Evolutionary conservation across 2,113 vertebrate species (phyloP), one percentile per base, ranked within the genome.

Genomic region (Myotis davidii): DNA sequence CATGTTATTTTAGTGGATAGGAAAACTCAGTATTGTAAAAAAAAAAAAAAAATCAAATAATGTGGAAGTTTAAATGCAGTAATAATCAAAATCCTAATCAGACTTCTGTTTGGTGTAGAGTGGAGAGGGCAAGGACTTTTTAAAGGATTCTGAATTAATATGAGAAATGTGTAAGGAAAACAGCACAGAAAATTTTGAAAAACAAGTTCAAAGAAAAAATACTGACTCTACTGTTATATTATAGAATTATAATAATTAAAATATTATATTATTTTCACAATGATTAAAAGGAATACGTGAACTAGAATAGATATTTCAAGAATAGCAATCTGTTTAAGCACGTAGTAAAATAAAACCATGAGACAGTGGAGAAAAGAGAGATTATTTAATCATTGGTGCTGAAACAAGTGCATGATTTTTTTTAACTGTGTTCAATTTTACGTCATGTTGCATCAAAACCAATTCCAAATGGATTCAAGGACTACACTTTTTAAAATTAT

Each of bases 401-500:
- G 23, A 88, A 79, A 88, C 17, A 67, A 56, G 61, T 54, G 20
- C 13, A 86, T 61, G 72, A 42, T 48, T 86, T 91, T 85, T 85
- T 5, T 29, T 77, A 70, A 92, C 67, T 39, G 32, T 25, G 20
- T 85, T 72, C 18, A 73, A 3, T 4, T 73, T 90, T 27, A 76
- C n/a, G 20, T 82, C 21, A 12, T 42, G 14, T 65, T 77, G 85
- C 9, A 89, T 48, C 9, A 20, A 94, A 91, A 85, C 20, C 16
- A 83, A 91, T 39, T 92, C 67, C 23, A 67, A 85, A 88, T 93
- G 34, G 5, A 67, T 82, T 94, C 82, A 93, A 88, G 14, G 39
- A 14, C 6, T 65, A 82, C 2, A 32, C 1, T 90, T 95, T 74
- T 27, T 10, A 39, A 78, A 91, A 84, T 14, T 52, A 37, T 50